Evolutionary conservation across 2,888 invertebrate genomes (phyloP).

Genomic region (Himalopsyche kuldschensis): DNA sequence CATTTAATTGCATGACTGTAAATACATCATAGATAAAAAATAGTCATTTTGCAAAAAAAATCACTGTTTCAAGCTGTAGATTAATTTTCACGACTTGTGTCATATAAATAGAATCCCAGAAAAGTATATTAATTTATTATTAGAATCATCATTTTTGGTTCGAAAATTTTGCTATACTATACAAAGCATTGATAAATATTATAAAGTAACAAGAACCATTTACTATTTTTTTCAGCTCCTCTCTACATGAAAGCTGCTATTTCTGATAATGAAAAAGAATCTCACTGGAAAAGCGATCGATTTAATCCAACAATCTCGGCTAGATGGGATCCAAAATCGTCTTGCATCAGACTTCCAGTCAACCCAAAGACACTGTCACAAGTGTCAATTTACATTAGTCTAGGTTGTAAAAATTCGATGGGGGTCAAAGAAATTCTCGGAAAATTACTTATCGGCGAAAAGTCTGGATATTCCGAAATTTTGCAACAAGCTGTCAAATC

Average conservation of each 20-base stretch:
- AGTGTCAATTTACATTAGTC: slow-evolving; percentile 66
- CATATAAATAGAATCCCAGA: no score
- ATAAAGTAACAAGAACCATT: not conserved
- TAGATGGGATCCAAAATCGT: slow-evolving; percentile 69
- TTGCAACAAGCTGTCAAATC: slow-evolving; percentile 64
- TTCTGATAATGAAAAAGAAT: slow-evolving; percentile 65
- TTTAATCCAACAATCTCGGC: slow-evolving; percentile 77
- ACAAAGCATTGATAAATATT: no score
- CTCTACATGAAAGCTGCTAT: slow-evolving; percentile 78
- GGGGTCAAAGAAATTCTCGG: slow-evolving; percentile 71
- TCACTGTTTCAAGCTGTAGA: no score
- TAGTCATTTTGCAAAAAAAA: no score
- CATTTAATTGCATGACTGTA: not conserved
- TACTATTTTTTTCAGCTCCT: slow-evolving; percentile 54
- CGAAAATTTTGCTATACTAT: no score
- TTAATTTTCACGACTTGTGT: no score
- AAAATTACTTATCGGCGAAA: slow-evolving; percentile 66
- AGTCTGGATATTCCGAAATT: slow-evolving; percentile 60
- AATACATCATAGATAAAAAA: not conserved
- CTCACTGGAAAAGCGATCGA: slow-evolving; percentile 72
- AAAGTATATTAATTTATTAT: no score
- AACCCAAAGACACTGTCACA: slow-evolving; percentile 65
- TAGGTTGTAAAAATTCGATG: slow-evolving; percentile 68
- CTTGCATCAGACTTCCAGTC: slow-evolving; percentile 65
- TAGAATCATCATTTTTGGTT: no score